Evolutionary conservation across 1,140 invertebrate species (phyloP), one percentile per base, ranked within the genome.

Genomic region (Scaptodrosophila lebanonensis): DNA sequence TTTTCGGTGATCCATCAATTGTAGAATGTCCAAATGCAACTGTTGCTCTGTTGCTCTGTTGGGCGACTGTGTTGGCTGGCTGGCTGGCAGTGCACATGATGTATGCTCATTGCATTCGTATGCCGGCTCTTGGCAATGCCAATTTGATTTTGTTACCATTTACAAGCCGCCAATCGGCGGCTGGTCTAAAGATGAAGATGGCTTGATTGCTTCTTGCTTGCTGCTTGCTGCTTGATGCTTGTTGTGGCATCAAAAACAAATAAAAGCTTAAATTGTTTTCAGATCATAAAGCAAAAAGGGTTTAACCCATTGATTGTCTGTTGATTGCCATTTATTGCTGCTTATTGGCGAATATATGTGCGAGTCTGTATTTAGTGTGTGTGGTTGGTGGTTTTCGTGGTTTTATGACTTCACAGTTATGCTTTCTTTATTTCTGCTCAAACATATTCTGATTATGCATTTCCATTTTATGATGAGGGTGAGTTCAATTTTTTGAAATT

Each of bases 231-330:
- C 73, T 79, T 79, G 66, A 67, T 51, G 47, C 59, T 65, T 79
- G 64, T 73, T 70, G 75, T 77, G 67, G 72, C 64, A 77, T 79
- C 73, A 63, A 75, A 82, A 79, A 75, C 75, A 82, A 79, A 79
- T 79, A 79, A 79, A 79, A 82, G 69, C 75, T 70, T 75, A 82
- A 79, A 79, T 79, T 79, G 75, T 79, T 73, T 82, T 79, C 75
- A 63, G 75, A 79, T 77, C 73, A 82, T 82, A 79, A 79, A 79
- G 69, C 68, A 73, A 66, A 68, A 73, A 63, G 69, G 75, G 75
- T 66, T 82, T 69, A 77, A 77, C 68, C 75, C 72, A 77, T 71
- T 82, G 65, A 75, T 79, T 79, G 75, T 66, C 57, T 54, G 72
- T 50, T 79, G 75, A 79, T 79, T 82, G 75, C 75, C 75, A 70